These are phyloP conservation scores for Sminthurinus signatus DNA, from an alignment of 1,140 invertebrate species.

Conservation along the genomic window DNA sequence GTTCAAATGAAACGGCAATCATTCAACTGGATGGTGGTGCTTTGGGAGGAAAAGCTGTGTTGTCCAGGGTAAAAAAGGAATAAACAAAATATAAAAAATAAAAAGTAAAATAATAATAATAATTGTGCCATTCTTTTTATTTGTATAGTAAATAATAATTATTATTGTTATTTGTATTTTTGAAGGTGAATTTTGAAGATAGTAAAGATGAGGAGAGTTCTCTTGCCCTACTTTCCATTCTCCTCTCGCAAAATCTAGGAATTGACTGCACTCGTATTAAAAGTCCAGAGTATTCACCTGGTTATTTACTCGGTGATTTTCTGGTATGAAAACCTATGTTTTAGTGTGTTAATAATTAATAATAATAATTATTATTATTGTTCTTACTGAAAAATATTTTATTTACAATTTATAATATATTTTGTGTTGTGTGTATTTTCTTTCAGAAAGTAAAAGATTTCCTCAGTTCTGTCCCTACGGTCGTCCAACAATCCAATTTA, in stretches of 20 bases:
- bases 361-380: no score
- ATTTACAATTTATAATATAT: neutral
- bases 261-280: conserved; percentile 34
- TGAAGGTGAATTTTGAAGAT: conserved; percentile 35
- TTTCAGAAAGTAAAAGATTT: conserved; percentile 33
- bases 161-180: neutral
- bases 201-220: conserved; percentile 23
- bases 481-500: conserved; percentile 29
- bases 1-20: conserved; percentile 12
- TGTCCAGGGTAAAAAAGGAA: conserved; percentile 26
- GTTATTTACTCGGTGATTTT: conserved; percentile 36
- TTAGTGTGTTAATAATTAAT: no score
- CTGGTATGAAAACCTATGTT: conserved; percentile 26
- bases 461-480: conserved; percentile 18
- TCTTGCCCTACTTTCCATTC: conserved; percentile 17
- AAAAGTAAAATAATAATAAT: neutral
- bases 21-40: conserved; percentile 36
- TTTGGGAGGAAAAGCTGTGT: conserved; percentile 36
- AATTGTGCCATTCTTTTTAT: neutral
- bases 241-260: conserved; percentile 30
- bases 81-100: no score
- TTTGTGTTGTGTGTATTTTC: neutral
- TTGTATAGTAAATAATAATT: neutral
- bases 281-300: conserved; percentile 26
- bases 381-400: neutral